These are phyloP conservation scores for Drosophila eugracilis DNA, from an alignment of 1,140 invertebrate species.

Conservation along the genomic window DNA sequence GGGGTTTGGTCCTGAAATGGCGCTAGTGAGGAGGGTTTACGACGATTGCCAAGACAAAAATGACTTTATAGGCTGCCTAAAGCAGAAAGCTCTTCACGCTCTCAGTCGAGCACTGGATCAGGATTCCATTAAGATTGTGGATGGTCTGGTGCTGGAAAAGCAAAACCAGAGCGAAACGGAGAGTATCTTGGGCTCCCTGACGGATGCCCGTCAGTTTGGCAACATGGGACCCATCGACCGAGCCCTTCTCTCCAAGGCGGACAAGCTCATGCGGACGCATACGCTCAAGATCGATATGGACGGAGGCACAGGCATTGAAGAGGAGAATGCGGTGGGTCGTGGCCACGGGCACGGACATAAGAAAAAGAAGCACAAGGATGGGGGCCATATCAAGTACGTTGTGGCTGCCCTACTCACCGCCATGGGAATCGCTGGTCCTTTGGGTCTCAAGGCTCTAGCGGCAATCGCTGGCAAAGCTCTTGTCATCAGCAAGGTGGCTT, in stretches of 20 bases:
- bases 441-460: constrained; percentile 87
- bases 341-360: constrained; percentile 53
- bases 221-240: constrained; percentile 70
- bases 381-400: constrained; percentile 85
- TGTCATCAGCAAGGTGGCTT: constrained; percentile 89
- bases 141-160: constrained; percentile 87
- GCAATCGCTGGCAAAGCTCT: constrained; percentile 89
- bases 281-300: constrained; percentile 72
- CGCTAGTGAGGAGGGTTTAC: constrained; percentile 86
- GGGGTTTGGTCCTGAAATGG: constrained; percentile 78
- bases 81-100: constrained; percentile 86
- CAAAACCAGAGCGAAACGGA: constrained; percentile 85
- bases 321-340: constrained; percentile 45
- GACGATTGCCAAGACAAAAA: constrained; percentile 87
- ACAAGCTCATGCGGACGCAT: constrained; percentile 79
- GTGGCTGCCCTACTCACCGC: constrained; percentile 88
- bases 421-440: constrained; percentile 87
- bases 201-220: constrained; percentile 73
- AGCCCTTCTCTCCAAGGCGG: constrained; percentile 71
- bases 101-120: constrained; percentile 86
- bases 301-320: not conserved
- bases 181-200: constrained; percentile 62
- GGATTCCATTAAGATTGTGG: constrained; percentile 86
- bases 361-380: constrained; percentile 69
- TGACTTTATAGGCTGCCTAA: constrained; percentile 87